phyloP scores from a whole-genome alignment of 2,888 invertebrate genomes.

The Drosophila mettleri region DNA sequence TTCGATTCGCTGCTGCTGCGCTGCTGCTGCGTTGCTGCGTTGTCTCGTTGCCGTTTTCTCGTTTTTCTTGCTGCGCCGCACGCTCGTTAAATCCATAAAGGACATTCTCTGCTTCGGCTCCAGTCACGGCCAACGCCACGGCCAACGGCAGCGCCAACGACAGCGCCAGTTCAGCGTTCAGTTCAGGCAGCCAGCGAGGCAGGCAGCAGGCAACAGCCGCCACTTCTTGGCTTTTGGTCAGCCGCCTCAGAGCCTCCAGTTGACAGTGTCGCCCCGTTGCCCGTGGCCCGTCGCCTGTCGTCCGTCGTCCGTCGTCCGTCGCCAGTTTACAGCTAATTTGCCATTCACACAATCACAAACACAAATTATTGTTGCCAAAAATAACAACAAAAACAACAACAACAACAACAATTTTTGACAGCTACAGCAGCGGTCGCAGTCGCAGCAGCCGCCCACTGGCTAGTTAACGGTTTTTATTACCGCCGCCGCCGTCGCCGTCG shows the following conservation, averaged over 20 bases:
- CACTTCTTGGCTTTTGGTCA: slow-evolving; percentile 52
- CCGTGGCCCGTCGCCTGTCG: slow-evolving; percentile 10
- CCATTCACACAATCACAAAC: slow-evolving; percentile 54
- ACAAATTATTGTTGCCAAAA: slow-evolving; percentile 40
- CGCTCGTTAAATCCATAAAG: slow-evolving; percentile 70
- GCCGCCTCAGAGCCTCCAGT: slow-evolving; percentile 37
- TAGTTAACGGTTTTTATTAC: slow-evolving; percentile 62
- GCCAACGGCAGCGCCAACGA: slow-evolving; percentile 53
- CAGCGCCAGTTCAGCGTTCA: slow-evolving; percentile 50
- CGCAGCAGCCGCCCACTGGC: slow-evolving; percentile 34
- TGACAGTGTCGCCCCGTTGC: slow-evolving; percentile 32
- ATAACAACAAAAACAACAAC: slow-evolving; percentile 3
- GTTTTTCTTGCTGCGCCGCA: slow-evolving; percentile 40
- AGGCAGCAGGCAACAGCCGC: slow-evolving; percentile 63
- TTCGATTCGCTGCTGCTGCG: slow-evolving; percentile 66
- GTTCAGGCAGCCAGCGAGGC: slow-evolving; percentile 62
- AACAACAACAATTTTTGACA: slow-evolving; percentile 31
- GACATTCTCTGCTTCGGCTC: slow-evolving; percentile 69
- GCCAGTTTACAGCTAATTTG: slow-evolving; percentile 64
- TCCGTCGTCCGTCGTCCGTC: slow-evolving; percentile 20
- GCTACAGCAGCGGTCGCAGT: slow-evolving; percentile 12
- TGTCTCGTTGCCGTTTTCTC: slow-evolving; percentile 37
- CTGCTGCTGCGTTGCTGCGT: slow-evolving; percentile 27
- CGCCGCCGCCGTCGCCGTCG: slow-evolving; percentile 32
- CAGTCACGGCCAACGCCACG: slow-evolving; percentile 65